phyloP scores from a whole-genome alignment of 2,113 vertebrate species.

The Ceuthmochares aereus region DNA sequence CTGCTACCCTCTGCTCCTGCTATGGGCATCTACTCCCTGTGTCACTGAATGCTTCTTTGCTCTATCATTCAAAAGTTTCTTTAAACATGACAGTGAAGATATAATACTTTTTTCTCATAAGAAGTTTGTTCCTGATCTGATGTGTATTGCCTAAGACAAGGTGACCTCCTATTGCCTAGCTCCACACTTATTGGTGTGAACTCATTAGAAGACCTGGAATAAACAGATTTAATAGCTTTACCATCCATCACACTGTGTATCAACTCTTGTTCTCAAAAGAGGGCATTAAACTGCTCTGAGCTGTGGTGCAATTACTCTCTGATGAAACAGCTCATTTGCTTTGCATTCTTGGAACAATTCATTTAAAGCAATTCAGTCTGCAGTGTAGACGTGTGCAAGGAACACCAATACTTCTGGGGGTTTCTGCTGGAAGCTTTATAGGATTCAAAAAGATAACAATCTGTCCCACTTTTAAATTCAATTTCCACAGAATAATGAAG shows the following conservation, averaged over 20 bases:
- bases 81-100: not conserved
- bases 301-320: conserved; percentile 26
- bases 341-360: conserved; percentile 4
- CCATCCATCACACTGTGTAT: not conserved
- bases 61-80: not conserved
- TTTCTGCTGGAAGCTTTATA: not conserved
- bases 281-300: not conserved
- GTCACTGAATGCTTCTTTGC: not conserved
- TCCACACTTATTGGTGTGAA: not conserved
- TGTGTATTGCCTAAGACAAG: not conserved
- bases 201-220: not conserved
- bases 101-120: not conserved
- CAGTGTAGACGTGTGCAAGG: not conserved
- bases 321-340: conserved; percentile 32
- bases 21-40: not conserved
- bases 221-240: conserved; percentile 19
- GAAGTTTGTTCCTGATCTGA: not conserved
- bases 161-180: not conserved
- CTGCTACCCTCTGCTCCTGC: not conserved
- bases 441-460: not conserved
- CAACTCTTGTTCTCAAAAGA: not conserved
- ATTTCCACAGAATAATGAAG: not conserved
- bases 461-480: not conserved
- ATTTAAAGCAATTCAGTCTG: not conserved
- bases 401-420: not conserved